These are phyloP conservation scores for Oplegnathus fasciatus DNA, from an alignment of 2,113 vertebrate species.

Conservation along the genomic window DNA sequence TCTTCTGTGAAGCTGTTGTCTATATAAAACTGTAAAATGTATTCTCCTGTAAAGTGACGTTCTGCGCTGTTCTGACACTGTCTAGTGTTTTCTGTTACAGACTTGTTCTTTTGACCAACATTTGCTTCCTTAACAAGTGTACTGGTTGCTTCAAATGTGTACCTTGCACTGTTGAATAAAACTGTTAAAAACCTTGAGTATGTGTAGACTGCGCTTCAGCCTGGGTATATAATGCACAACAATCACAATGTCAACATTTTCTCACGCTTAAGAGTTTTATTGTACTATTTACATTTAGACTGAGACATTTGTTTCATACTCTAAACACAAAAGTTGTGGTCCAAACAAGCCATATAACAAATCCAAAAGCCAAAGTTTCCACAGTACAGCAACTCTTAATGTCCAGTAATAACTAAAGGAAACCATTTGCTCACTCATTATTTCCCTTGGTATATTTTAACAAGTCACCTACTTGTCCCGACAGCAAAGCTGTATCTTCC, in stretches of 20 bases:
- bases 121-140: slow-evolving; percentile 77
- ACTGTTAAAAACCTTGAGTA: slow-evolving; percentile 33
- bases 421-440: background rate
- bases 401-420: background rate
- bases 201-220: background rate
- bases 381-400: background rate
- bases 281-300: background rate
- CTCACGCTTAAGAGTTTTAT: slow-evolving; percentile 23
- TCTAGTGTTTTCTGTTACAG: slow-evolving; percentile 66
- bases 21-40: slow-evolving; percentile 68
- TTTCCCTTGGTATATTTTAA: background rate
- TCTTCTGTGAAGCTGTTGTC: slow-evolving; percentile 86
- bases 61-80: slow-evolving; percentile 72
- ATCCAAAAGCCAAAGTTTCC: background rate
- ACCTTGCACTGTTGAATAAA: slow-evolving; percentile 82
- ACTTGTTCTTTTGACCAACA: slow-evolving; percentile 63
- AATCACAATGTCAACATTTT: background rate
- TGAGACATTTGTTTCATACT: background rate
- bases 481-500: slow-evolving; percentile 5
- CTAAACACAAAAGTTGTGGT: background rate
- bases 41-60: slow-evolving; percentile 76
- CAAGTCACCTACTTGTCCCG: slow-evolving; percentile 11
- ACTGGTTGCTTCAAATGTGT: slow-evolving; percentile 74
- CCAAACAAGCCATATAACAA: background rate
- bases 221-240: background rate